phyloP scores from a whole-genome alignment of 2,113 vertebrate species.

The Ramphastos sulfuratus region DNA sequence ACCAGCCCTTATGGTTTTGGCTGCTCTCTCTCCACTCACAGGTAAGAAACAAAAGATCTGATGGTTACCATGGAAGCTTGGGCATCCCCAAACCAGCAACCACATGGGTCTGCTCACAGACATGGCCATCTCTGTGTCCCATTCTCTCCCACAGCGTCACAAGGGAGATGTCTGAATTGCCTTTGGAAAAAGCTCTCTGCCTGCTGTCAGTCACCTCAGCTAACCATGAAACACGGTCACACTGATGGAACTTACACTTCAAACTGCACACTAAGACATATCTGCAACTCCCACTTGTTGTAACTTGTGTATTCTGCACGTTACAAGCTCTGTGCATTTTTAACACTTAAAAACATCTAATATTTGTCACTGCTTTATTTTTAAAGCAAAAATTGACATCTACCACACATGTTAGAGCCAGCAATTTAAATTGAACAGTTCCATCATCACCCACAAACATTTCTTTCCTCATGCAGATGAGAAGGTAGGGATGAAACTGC shows the following conservation, averaged over 20 bases:
- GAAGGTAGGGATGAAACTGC: background rate
- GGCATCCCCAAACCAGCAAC: background rate
- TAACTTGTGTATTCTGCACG: background rate
- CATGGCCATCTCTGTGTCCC: fast-evolving
- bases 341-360: background rate
- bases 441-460: background rate
- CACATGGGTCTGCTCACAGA: background rate
- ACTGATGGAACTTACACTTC: background rate
- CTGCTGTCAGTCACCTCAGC: background rate
- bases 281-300: background rate
- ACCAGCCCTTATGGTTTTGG: background rate
- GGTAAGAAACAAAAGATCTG: background rate
- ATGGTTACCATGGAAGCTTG: background rate
- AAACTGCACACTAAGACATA: background rate
- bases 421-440: background rate
- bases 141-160: background rate
- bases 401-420: background rate
- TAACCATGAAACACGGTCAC: background rate
- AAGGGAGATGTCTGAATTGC: background rate
- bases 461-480: background rate
- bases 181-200: background rate
- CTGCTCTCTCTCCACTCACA: background rate
- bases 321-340: background rate
- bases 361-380: background rate
- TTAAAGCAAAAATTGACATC: background rate